Conservation (phyloP, 2,113 vertebrate species). For the Ailurus styani region DNA sequence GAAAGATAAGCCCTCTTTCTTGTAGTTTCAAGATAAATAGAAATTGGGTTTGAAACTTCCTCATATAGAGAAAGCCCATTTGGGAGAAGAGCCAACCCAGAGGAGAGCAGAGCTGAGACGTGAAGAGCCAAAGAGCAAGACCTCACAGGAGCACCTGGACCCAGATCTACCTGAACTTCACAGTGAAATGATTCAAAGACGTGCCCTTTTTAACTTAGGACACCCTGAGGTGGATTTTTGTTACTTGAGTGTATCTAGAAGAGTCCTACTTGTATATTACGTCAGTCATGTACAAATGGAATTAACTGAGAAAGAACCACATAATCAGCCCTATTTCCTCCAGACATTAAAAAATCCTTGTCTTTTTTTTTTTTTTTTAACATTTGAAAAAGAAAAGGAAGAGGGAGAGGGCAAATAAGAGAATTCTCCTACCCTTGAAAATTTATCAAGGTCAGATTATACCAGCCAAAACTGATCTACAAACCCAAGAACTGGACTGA, state of each 20-base stretch:
- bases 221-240: not conserved
- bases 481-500: conserved; percentile 22
- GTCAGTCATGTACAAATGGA: not conserved
- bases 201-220: not conserved
- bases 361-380: not conserved
- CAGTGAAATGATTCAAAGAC: not conserved
- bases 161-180: too few species aligned
- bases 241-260: not conserved
- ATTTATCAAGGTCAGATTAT: conserved; percentile 44
- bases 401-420: not conserved
- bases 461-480: conserved; percentile 26
- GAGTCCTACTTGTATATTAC: not conserved
- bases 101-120: not conserved
- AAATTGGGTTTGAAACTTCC: not conserved
- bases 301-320: not conserved
- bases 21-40: not conserved
- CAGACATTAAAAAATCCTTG: not conserved
- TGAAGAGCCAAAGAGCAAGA: not conserved
- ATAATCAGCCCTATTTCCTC: not conserved
- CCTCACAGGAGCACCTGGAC: not conserved
- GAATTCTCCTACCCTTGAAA: conserved; percentile 43
- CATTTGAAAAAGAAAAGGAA: not conserved
- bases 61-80: not conserved
- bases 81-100: not conserved
- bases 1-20: not conserved